Conservation (phyloP, 2,888 invertebrate species). For the Agrotis puta region DNA sequence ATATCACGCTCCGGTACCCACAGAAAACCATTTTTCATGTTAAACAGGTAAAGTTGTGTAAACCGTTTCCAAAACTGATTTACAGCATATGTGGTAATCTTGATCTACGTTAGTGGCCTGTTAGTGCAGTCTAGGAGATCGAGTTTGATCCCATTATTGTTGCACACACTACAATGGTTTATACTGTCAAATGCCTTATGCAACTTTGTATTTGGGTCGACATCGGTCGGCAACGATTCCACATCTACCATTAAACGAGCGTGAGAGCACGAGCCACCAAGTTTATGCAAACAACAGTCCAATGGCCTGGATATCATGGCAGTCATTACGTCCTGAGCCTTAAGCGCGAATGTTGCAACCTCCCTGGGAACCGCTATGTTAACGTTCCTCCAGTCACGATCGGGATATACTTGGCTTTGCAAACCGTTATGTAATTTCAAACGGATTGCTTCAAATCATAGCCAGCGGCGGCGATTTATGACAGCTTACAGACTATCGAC, state of each 20-base stretch:
- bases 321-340: slow-evolving; percentile 80
- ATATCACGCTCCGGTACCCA: slow-evolving; percentile 33
- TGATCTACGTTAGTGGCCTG: slow-evolving; percentile 31
- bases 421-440: slow-evolving; percentile 78
- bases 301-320: slow-evolving; percentile 79
- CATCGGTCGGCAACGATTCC: slow-evolving; percentile 68
- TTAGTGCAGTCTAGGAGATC: slow-evolving; percentile 37
- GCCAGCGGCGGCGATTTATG: slow-evolving; percentile 80
- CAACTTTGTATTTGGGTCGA: slow-evolving; percentile 76
- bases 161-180: slow-evolving; percentile 53
- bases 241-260: slow-evolving; percentile 77
- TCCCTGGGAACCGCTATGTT: slow-evolving; percentile 78
- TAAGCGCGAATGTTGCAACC: slow-evolving; percentile 78
- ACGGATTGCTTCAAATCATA: slow-evolving; percentile 80
- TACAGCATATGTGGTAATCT: slow-evolving; percentile 25
- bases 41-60: slow-evolving; percentile 34
- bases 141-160: slow-evolving; percentile 53
- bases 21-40: slow-evolving; percentile 43
- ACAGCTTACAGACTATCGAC: slow-evolving; percentile 68
- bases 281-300: slow-evolving; percentile 84
- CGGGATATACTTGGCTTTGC: slow-evolving; percentile 72
- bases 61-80: slow-evolving; percentile 43
- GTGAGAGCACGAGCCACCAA: slow-evolving; percentile 75
- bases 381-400: slow-evolving; percentile 84
- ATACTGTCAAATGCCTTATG: slow-evolving; percentile 74